Base-by-base conservation (phyloP, 1,140 invertebrate species). In the Orussus abietinus region DNA sequence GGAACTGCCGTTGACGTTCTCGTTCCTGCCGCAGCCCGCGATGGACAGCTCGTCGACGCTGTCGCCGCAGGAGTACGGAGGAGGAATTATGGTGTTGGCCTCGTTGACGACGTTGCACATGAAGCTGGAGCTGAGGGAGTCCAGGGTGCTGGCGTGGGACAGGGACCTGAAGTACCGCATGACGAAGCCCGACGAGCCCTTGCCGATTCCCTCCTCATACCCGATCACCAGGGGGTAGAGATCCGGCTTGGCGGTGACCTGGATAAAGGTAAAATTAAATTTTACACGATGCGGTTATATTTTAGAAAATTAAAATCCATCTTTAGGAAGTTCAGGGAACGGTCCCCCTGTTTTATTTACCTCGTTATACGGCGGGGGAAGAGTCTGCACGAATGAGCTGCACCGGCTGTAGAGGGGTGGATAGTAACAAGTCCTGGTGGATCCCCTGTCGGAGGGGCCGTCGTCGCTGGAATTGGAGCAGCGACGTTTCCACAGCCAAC, bases 161-260 rank as follows among this genome's bases (percentile, higher is more conserved):
- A 90, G 53, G 20, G 86, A 85, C 38, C 85, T 77, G 69, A 88
- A 88, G 64, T 88, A 88, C 53, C 88, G 86, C 38, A 88, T 86
- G 77, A 90, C 88, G 21, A 88, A 86, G 50, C 83, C 82, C 9
- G 81, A 83, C 35, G 83, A 81, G 30, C 80, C 76, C 53, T 83
- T 85, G 20, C 82, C 81, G 55, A 77, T 75, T 43, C 69, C 79
- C 42, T 82, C 83, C 29, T 82, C 82, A 62, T 83, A 87, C 17
- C 84, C 86, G 39, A 89, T 87, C 13, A 90, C 87, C 18, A 89
- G 66, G 0, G 88, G 87, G 64, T 90, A 90, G 4, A 90, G 71
- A 55, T 89, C 86, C 15, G 88, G 88, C 55, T 91, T 90, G 7
- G 86, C 84, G 26, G 87, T 85, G 17, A 91, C 87, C 86, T 89